Percentiles rank a stretch among this genome's conserved stretches.
Evolutionary conservation across 2,797 vertebrate species (phyloP).

Genomic region (Bradypus variegatus): DNA sequence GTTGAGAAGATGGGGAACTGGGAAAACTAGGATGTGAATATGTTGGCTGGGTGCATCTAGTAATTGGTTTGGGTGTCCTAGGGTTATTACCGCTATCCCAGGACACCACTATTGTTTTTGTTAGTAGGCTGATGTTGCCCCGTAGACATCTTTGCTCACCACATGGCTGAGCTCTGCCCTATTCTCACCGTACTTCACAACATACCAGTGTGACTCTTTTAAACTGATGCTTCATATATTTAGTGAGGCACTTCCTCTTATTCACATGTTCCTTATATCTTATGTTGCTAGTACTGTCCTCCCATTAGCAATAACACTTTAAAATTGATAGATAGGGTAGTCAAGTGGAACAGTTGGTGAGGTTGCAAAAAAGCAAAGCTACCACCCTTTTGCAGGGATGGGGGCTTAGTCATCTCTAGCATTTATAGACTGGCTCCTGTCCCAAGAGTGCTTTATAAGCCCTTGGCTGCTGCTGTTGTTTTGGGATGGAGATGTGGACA

Average conservation of each 20-base stretch:
- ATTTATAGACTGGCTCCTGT: not conserved
- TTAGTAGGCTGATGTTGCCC: too few relatives aligned
- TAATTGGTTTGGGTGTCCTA: not conserved
- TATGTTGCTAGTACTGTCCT: not conserved
- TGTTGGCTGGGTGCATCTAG: not conserved
- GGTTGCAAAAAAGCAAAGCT: constrained; percentile 24
- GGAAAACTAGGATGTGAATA: not conserved
- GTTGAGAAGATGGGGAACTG: not conserved
- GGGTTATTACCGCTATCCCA: not conserved
- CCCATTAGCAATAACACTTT: not conserved
- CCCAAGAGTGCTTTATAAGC: not conserved
- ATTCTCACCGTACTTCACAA: not conserved
- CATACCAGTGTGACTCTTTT: not conserved
- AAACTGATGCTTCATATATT: not conserved
- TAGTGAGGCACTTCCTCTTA: not conserved
- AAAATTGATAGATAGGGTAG: not conserved
- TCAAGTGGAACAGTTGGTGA: constrained; percentile 8
- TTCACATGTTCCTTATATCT: not conserved
- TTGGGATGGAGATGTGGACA: not conserved
- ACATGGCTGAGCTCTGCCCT: not conserved
- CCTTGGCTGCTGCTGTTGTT: not conserved
- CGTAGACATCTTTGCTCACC: not conserved
- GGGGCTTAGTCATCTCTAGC: not conserved
- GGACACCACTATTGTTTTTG: not conserved
- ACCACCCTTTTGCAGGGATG: not conserved